Evolutionary conservation across 2,797 vertebrate species (phyloP).

Genomic region (Morelia viridis): DNA sequence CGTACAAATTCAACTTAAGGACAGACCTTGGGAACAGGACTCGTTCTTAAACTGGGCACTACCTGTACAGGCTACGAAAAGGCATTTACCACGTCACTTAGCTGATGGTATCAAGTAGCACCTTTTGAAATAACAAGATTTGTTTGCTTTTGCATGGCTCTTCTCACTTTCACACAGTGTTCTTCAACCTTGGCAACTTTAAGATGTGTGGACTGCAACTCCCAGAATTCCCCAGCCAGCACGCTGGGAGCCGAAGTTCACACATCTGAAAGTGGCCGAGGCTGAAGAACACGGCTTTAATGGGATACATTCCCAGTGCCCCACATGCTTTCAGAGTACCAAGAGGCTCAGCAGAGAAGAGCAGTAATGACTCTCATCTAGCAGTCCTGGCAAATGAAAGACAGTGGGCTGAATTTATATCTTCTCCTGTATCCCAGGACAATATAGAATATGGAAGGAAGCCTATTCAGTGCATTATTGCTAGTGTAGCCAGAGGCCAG

Average conservation of each 20-base stretch:
- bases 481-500: slow-evolving; percentile 23
- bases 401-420: slow-evolving; percentile 33
- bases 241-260: no score
- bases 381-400: slow-evolving; percentile 37
- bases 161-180: not conserved
- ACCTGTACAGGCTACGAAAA: not conserved
- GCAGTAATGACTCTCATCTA: slow-evolving; percentile 26
- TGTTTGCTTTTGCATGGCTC: not conserved
- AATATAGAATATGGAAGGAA: slow-evolving; percentile 41
- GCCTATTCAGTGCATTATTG: slow-evolving; percentile 13
- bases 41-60: no score
- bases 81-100: not conserved
- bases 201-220: not conserved
- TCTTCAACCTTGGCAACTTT: not conserved
- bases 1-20: no score
- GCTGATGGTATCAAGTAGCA: not conserved
- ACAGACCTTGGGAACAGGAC: no score
- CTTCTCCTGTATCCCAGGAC: slow-evolving; percentile 39
- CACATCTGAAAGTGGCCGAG: no score
- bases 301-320: not conserved
- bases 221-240: not conserved
- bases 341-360: slow-evolving; percentile 51
- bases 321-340: slow-evolving; percentile 32
- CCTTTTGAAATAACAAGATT: not conserved
- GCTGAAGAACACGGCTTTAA: not conserved